Base-by-base conservation (phyloP, 2,797 vertebrate species). In the Liasis olivaceus region DNA sequence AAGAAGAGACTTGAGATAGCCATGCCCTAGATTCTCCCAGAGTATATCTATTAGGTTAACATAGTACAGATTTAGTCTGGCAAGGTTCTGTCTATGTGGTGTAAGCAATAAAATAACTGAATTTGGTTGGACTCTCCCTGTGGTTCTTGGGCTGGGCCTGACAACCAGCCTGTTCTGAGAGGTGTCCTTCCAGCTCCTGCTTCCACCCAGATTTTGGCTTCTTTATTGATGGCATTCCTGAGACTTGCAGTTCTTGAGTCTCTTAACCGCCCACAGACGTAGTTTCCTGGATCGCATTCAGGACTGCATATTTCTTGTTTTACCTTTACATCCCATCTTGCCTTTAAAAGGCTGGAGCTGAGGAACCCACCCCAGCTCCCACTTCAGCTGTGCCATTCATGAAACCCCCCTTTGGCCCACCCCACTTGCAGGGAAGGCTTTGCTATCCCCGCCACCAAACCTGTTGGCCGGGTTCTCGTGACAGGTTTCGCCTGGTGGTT, bases 161-260 rank as follows among this genome's bases (percentile, higher is more conserved):
- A 42, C 42, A 42, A 42, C 42, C 28, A n/a, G 64, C 64, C 64
- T 7, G 26, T 9, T 28, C 26, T 9, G 64, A 13, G 28, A 12
- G 28, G 6, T 69, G 64, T 8, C 3, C 64, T n/a, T 26, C 63
- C 63, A 28, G 24, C 26, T 66, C 63, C 24, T 7, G 63, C 0
- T 87, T 66, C 93, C 92, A 87, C 0, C 51, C 11, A 89, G 90
- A 60, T 90, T 22, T 58, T 42, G 81, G 47, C 12, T 20, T 13
- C 85, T 88, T 89, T 95, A 93, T 95, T 96, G 96, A 93, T 95
- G 95, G 93, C 94, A 95, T 95, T 96, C 91, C 93, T 64, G 54
- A n/a, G 93, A 95, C 92, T 89, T 92, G 85, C 0, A 92, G 89
- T 36, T 36, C 84, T 0, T 91, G 92, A 93, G 66, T 72, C 85